Conservation (phyloP, 2,888 invertebrate genomes). For the Caradrina kadenii region DNA sequence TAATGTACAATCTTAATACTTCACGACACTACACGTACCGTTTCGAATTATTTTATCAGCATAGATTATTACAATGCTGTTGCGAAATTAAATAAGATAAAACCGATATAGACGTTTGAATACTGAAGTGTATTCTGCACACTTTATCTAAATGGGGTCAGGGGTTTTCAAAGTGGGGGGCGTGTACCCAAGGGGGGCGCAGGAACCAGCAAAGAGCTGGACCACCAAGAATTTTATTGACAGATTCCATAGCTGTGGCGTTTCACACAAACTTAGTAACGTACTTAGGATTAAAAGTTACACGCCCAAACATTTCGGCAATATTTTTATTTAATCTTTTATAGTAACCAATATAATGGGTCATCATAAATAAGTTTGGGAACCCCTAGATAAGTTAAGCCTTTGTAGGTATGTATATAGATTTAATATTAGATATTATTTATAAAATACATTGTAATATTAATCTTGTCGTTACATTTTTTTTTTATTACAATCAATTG, state of each 20-base stretch:
- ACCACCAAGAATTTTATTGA: no score
- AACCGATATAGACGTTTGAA: conserved; percentile 6
- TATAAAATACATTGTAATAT: neutral
- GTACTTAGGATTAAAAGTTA: no score
- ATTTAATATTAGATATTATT: neutral
- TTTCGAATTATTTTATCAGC: conserved; percentile 28
- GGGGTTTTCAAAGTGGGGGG: no score
- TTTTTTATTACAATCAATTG: conserved; percentile 1
- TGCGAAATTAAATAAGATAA: conserved; percentile 30
- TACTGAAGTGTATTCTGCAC: neutral
- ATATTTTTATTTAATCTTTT: no score
- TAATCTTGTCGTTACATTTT: neutral
- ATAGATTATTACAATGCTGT: conserved; percentile 3
- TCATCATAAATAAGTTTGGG: no score
- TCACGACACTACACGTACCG: conserved; percentile 1
- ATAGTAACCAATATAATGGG: no score
- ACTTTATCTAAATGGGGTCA: conserved; percentile 15
- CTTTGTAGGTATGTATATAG: neutral
- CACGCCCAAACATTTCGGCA: no score
- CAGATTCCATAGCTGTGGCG: no score
- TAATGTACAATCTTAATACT: conserved; percentile 11
- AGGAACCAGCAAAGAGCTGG: no score
- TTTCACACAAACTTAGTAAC: no score
- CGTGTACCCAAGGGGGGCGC: no score
- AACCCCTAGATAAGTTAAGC: neutral